A percentile compares a stretch with the other conserved stretches of the same genome.
Conservation (phyloP, 2,113 vertebrate genomes). For the Cynoglossus semilaevis region DNA sequence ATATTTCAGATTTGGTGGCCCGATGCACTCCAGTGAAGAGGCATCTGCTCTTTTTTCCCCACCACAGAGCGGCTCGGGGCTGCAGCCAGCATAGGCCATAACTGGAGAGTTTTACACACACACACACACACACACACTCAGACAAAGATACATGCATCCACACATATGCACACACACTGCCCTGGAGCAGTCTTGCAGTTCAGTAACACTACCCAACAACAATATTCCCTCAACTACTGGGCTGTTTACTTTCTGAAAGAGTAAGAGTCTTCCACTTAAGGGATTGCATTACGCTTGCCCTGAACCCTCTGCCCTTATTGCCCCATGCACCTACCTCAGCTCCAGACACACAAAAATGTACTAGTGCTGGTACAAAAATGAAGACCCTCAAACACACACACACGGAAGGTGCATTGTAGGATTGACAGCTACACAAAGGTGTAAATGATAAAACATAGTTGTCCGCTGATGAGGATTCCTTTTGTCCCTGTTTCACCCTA, state of each 20-base stretch:
- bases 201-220: slow-evolving; percentile 79
- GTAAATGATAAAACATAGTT: too few species aligned
- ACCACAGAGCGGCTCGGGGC: slow-evolving; percentile 43
- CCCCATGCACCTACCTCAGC: slow-evolving; percentile 40
- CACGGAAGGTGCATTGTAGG: neutral
- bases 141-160: slow-evolving; percentile 23
- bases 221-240: slow-evolving; percentile 75
- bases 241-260: slow-evolving; percentile 79
- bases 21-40: slow-evolving; percentile 59
- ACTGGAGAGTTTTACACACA: slow-evolving; percentile 44
- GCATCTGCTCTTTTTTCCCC: slow-evolving; percentile 61
- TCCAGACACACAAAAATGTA: slow-evolving; percentile 23
- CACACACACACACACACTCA: slow-evolving; percentile 26
- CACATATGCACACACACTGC: slow-evolving; percentile 59
- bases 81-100: slow-evolving; percentile 48
- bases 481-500: slow-evolving; percentile 31
- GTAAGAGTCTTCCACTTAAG: slow-evolving; percentile 77
- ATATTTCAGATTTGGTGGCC: slow-evolving; percentile 68
- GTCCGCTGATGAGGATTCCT: slow-evolving; percentile 38
- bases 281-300: slow-evolving; percentile 76
- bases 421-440: slow-evolving; percentile 54
- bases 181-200: slow-evolving; percentile 63
- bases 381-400: neutral
- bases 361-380: slow-evolving; percentile 14
- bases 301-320: slow-evolving; percentile 59